These are phyloP conservation scores for Diceros bicornis DNA, from an alignment of 2,797 vertebrate genomes.

Conservation along the genomic window DNA sequence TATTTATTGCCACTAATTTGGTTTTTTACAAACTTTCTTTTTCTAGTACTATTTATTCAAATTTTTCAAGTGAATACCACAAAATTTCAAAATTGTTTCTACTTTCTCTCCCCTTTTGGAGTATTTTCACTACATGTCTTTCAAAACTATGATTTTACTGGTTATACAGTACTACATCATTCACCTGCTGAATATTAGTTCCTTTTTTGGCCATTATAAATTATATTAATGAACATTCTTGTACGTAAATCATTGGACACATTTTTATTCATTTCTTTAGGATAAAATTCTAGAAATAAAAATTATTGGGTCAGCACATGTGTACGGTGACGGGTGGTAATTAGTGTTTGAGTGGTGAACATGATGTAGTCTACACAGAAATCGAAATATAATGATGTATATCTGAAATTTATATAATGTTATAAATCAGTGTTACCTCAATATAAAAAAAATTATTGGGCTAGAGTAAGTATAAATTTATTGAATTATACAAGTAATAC, in stretches of 20 bases:
- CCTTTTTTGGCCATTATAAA: background rate
- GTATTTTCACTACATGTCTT: slow-evolving; percentile 16
- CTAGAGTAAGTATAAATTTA: background rate
- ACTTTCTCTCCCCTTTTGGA: background rate
- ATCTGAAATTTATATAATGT: no score
- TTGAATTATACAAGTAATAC: slow-evolving; percentile 4
- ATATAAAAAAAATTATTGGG: no score
- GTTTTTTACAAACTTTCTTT: background rate
- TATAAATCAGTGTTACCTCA: no score
- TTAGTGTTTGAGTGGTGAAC: no score
- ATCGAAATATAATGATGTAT: no score
- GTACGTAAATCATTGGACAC: background rate
- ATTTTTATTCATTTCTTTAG: slow-evolving; percentile 20
- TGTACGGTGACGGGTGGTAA: no score
- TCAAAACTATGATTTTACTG: background rate
- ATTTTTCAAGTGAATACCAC: background rate
- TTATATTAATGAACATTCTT: background rate
- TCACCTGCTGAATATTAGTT: background rate
- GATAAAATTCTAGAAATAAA: slow-evolving; percentile 11
- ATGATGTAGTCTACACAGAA: no score
- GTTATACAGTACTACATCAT: background rate
- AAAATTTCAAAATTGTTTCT: background rate
- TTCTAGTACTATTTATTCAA: background rate
- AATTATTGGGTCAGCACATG: background rate
- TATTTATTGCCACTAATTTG: background rate